Base-by-base conservation (phyloP, 1,140 invertebrate genomes). In the Sycophila sp. region DNA sequence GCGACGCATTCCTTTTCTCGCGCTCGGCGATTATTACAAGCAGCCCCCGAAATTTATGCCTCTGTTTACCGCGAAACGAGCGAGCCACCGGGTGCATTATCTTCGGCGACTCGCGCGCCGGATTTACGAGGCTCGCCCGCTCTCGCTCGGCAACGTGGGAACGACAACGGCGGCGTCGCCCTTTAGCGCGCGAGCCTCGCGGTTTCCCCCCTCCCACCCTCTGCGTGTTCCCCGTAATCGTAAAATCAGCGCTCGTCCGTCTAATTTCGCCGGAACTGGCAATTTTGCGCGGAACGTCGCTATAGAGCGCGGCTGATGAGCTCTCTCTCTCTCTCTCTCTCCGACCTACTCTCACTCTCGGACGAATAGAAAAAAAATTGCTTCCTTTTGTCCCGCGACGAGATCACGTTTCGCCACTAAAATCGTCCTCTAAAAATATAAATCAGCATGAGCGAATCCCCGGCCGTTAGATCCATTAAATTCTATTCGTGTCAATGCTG, bases 1-100 rank as follows among this genome's bases (percentile, higher is more conserved):
- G n/a, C n/a, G n/a, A n/a, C n/a, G n/a, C n/a, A n/a, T n/a, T n/a
- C n/a, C n/a, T n/a, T n/a, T n/a, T n/a, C n/a, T n/a, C n/a, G n/a
- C 45, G 45, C 15, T 22, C 24, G 22, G 3, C n/a, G 40, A 45
- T n/a, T 17, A 45, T 45, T 19, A 19, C n/a, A 45, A 45, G 24
- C 24, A 34, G 17, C 53, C n/a, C 22, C 55, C n/a, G 19, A 60
- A 60, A 60, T 60, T 42, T 45, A 60, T 45, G 40, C 38, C 38
- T 17, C 58, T 45, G 58, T 60, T 60, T 60, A 60, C 38, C 24
- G 38, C 19, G 58, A 42, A 45, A 30, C 24, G 58, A 6, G 26
- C 17, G 24, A 6, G 24, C 6, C 13, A 42, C 15, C 40, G 30
- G 17, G 51, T 32, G 28, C 10, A 32, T 32, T 19, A 55, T 47